phyloP scores from a whole-genome alignment of 2,888 invertebrate species.

The Drosophila infuscata region DNA sequence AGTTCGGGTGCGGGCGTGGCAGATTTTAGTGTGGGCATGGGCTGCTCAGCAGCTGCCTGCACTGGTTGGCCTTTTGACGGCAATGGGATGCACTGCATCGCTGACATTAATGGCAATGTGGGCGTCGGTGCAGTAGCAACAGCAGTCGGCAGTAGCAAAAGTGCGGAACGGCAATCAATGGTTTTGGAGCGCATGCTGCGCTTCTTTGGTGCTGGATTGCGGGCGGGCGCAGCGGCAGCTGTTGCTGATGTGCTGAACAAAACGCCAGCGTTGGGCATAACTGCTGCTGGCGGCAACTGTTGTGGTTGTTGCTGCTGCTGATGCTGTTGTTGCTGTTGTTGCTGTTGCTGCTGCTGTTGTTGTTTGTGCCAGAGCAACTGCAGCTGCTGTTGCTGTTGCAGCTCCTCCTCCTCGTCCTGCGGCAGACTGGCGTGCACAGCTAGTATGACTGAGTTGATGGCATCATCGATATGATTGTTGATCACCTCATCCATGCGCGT shows the following conservation, averaged over 20 bases:
- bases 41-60: slow-evolving; percentile 7
- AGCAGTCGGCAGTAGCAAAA: slow-evolving; percentile 29
- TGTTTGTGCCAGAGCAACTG: slow-evolving; percentile 11
- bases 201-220: slow-evolving; percentile 66
- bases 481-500: slow-evolving; percentile 82
- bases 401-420: slow-evolving; percentile 56
- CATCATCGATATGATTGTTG: slow-evolving; percentile 82
- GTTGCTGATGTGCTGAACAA: slow-evolving; percentile 20
- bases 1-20: slow-evolving; percentile 5
- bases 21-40: background rate
- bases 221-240: slow-evolving; percentile 23
- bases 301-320: background rate
- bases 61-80: slow-evolving; percentile 1
- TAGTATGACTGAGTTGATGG: slow-evolving; percentile 82
- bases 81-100: slow-evolving; percentile 13
- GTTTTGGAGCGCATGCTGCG: slow-evolving; percentile 80
- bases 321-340: background rate
- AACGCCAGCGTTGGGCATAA: slow-evolving; percentile 5
- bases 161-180: slow-evolving; percentile 71
- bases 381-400: slow-evolving; percentile 13
- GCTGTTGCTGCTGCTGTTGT: background rate
- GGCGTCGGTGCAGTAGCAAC: background rate
- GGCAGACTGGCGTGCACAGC: slow-evolving; percentile 77
- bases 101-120: slow-evolving; percentile 1
- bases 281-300: slow-evolving; percentile 13